Percentiles rank a stretch among this genome's conserved stretches.
phyloP scores from a whole-genome alignment of 2,797 vertebrate species.

The Podargus strigoides region DNA sequence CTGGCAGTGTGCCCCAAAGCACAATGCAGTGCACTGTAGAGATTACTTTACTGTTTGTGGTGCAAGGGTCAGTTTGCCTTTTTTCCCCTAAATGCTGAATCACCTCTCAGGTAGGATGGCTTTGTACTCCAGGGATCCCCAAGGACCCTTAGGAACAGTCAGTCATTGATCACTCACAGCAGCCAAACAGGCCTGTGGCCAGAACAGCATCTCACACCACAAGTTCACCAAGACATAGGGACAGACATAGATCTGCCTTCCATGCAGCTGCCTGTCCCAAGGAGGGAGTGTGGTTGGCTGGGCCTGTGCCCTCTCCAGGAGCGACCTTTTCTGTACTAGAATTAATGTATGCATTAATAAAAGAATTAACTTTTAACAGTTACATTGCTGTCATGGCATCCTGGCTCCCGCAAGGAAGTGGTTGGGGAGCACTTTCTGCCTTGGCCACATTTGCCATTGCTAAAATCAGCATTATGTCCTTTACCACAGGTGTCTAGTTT shows the following conservation, averaged over 20 bases:
- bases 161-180: not conserved
- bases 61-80: not conserved
- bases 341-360: not conserved
- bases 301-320: fast-evolving
- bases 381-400: not conserved
- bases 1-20: fast-evolving
- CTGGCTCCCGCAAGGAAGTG: not conserved
- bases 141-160: not conserved
- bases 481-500: not conserved
- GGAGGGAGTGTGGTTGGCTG: not conserved
- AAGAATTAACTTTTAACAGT: not conserved
- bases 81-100: not conserved
- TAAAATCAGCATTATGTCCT: not conserved
- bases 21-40: not conserved
- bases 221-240: not conserved
- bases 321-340: not conserved
- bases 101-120: fast-evolving
- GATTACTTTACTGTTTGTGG: not conserved
- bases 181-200: not conserved
- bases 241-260: not conserved
- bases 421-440: not conserved
- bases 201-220: not conserved
- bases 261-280: not conserved
- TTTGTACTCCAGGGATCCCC: not conserved
- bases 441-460: not conserved